Percentiles rank a stretch among this genome's conserved stretches.
Conservation (phyloP, 2,113 vertebrate species). For the Scalopus aquaticus region DNA sequence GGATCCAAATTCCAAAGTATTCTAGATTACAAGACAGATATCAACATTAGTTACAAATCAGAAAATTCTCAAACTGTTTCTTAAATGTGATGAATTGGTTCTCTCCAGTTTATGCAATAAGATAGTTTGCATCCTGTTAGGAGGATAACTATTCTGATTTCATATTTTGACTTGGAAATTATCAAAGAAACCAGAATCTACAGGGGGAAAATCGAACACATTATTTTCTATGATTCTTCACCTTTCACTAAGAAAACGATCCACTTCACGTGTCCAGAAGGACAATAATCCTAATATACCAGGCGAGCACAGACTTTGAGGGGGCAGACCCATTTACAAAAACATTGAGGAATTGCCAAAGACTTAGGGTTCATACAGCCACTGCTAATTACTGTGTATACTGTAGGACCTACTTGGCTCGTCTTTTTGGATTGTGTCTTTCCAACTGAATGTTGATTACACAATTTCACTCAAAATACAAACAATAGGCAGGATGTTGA, state of each 20-base stretch:
- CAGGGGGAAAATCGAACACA: background rate
- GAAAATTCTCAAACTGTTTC: background rate
- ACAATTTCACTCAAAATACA: conserved; percentile 33
- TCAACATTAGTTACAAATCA: background rate
- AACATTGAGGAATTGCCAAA: conserved; percentile 42
- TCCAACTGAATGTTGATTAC: conserved; percentile 47
- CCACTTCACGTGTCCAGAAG: conserved; percentile 47
- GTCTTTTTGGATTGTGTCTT: conserved; percentile 25
- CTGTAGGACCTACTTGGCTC: conserved; percentile 53
- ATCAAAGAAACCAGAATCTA: conserved; percentile 37
- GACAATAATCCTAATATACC: conserved; percentile 21
- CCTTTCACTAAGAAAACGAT: conserved; percentile 49
- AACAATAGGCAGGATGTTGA: conserved; percentile 29
- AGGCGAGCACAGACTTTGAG: background rate
- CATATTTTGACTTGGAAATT: conserved; percentile 34
- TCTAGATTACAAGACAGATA: background rate
- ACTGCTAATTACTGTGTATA: conserved; percentile 35
- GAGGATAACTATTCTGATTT: conserved; percentile 40
- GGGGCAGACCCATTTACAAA: conserved; percentile 45
- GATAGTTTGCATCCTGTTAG: conserved; percentile 19
- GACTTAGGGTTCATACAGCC: background rate
- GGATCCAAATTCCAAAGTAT: background rate
- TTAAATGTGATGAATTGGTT: background rate
- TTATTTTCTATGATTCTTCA: conserved; percentile 47
- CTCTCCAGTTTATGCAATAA: background rate